phyloP scores from a whole-genome alignment of 2,888 invertebrate species.

The Ptilodon capucinus region DNA sequence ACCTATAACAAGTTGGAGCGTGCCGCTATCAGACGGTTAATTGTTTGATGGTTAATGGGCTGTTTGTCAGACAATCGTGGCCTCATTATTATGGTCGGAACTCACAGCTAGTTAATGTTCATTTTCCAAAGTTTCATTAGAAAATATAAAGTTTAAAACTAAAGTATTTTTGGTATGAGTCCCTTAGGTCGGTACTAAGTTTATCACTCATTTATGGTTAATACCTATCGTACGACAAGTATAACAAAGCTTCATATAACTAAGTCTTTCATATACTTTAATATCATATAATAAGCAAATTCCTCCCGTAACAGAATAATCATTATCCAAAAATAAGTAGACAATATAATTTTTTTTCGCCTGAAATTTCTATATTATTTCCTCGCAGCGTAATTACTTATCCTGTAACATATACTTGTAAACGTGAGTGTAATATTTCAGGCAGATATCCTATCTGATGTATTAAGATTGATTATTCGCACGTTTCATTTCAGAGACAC shows the following conservation, averaged over 20 bases:
- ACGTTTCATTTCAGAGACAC: slow-evolving; percentile 1
- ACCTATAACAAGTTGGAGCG: slow-evolving; percentile 35
- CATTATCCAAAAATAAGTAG: neutral
- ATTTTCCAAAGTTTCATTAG: neutral
- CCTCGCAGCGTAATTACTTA: neutral
- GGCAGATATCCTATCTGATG: slow-evolving; percentile 1
- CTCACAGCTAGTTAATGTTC: neutral
- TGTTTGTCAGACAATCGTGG: slow-evolving; percentile 14
- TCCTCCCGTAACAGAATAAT: neutral
- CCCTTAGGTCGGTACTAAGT: too few relatives aligned
- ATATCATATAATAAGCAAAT: neutral
- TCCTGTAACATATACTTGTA: neutral
- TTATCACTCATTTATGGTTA: too few relatives aligned
- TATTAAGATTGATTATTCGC: slow-evolving; percentile 2
- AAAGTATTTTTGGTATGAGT: too few relatives aligned
- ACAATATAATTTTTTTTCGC: neutral
- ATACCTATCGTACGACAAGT: neutral
- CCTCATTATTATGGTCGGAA: neutral
- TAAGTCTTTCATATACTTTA: neutral
- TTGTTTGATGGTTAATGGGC: slow-evolving; percentile 37
- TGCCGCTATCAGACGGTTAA: slow-evolving; percentile 39
- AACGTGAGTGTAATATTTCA: slow-evolving; percentile 2
- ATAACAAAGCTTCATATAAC: too few relatives aligned
- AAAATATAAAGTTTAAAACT: too few relatives aligned
- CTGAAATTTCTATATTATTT: neutral